Evolutionary conservation across 1,140 invertebrate genomes (phyloP).

Genomic region (Rhopalosiphum padi): DNA sequence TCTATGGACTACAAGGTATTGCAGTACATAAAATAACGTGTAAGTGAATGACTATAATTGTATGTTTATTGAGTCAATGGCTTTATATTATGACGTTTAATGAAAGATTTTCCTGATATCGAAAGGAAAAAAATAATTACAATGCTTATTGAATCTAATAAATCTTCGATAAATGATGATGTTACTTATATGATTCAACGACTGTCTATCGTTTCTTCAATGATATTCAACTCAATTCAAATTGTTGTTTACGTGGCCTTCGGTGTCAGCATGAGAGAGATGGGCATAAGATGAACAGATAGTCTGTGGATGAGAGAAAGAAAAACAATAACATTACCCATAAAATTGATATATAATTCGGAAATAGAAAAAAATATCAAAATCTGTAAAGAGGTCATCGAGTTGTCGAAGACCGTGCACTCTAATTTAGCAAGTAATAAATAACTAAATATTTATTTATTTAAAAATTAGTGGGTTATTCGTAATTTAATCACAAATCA

Average conservation of each 20-base stretch:
- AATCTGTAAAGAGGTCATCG: neutral
- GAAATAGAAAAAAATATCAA: neutral
- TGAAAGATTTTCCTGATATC: neutral
- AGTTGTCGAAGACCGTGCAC: neutral
- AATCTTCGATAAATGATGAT: neutral
- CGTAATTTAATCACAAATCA: neutral
- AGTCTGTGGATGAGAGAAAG: neutral
- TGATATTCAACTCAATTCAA: neutral
- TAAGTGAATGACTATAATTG: neutral
- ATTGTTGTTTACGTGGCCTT: neutral
- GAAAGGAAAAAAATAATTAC: neutral
- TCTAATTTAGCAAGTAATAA: neutral
- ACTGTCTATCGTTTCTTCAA: neutral
- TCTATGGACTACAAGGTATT: neutral
- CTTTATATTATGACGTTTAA: neutral
- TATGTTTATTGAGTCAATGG: neutral
- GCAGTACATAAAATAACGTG: neutral
- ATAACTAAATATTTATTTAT: slow-evolving; percentile 4
- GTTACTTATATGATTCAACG: neutral
- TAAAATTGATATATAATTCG: neutral
- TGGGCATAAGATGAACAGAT: neutral
- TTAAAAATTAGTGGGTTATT: neutral
- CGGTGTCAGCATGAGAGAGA: neutral
- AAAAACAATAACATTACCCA: neutral
- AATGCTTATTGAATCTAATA: neutral